Evolutionary conservation across 1,140 invertebrate species (phyloP).

Genomic region (Brachionus sp.): DNA sequence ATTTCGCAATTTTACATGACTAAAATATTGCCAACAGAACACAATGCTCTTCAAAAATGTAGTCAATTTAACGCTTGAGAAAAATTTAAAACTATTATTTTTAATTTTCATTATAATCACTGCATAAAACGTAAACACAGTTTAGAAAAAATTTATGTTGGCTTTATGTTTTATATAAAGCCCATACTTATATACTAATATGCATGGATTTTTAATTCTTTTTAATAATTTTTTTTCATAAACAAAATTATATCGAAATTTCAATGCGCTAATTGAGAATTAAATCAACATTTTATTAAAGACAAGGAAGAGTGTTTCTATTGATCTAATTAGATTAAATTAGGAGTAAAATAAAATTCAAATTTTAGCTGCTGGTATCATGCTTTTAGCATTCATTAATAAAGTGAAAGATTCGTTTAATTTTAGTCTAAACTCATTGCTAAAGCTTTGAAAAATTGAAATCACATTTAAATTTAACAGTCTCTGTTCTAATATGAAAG

Average conservation of each 20-base stretch:
- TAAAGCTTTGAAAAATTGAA: background rate
- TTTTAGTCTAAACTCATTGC: background rate
- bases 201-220: constrained; percentile 11
- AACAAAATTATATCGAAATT: constrained; percentile 8
- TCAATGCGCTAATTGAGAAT: background rate
- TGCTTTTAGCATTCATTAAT: constrained; percentile 11
- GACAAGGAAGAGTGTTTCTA: background rate
- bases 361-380: background rate
- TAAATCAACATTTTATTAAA: background rate
- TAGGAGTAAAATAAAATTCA: background rate
- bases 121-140: background rate
- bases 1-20: background rate
- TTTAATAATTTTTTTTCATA: constrained; percentile 20
- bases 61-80: background rate
- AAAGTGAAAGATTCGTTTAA: background rate
- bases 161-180: background rate
- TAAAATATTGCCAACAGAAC: background rate
- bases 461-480: background rate
- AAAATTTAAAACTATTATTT: background rate
- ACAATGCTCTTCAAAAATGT: background rate
- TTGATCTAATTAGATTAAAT: background rate
- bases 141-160: background rate
- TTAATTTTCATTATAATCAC: background rate
- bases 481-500: background rate
- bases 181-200: background rate